Evolutionary conservation across 2,113 vertebrate species (phyloP).

Genomic region (Platanista minor): DNA sequence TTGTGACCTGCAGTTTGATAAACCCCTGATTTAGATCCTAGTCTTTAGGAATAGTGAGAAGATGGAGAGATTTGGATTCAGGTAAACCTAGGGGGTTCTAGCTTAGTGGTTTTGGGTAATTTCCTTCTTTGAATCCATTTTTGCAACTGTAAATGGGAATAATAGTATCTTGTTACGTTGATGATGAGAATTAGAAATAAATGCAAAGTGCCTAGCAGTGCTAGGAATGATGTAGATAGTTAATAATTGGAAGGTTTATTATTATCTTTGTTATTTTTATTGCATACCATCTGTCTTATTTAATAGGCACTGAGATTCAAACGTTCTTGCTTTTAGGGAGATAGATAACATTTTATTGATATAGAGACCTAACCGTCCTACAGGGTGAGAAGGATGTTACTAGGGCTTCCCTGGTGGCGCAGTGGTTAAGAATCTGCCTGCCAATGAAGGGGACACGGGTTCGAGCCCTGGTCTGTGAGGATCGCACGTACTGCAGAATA

Average conservation of each 20-base stretch:
- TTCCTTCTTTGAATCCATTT: neutral
- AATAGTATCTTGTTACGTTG: neutral
- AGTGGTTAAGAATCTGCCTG: too few relatives aligned
- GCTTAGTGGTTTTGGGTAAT: neutral
- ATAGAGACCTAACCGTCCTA: neutral
- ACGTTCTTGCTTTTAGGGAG: neutral
- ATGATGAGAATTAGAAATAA: neutral
- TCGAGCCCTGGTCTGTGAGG: too few relatives aligned
- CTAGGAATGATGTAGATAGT: neutral
- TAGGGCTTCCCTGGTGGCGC: neutral
- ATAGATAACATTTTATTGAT: neutral
- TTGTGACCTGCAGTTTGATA: neutral
- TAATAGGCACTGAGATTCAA: neutral
- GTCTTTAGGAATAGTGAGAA: neutral
- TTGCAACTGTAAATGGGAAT: neutral
- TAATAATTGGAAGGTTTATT: neutral
- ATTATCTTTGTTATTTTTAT: neutral
- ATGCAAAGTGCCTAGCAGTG: neutral
- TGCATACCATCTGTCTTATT: neutral
- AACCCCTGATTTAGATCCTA: neutral
- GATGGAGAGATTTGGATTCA: neutral
- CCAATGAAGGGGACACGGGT: too few relatives aligned
- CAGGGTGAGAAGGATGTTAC: neutral
- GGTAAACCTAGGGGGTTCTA: neutral
- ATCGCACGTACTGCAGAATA: too few relatives aligned